Base-by-base conservation (phyloP, 2,888 invertebrate genomes). In the Ophion ventricosus region DNA sequence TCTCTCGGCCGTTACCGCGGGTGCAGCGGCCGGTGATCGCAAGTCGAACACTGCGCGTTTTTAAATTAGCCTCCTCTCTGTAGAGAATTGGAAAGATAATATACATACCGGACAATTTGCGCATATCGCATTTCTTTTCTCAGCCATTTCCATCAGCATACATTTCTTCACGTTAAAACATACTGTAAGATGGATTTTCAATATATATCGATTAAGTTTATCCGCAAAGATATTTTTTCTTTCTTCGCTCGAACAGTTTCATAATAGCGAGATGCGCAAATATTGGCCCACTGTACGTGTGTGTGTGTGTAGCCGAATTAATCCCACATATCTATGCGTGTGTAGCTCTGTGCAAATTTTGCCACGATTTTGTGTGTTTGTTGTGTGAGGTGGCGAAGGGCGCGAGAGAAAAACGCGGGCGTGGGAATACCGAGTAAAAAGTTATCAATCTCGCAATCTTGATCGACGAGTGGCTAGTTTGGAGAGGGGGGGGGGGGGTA, bases 391-490 rank as follows among this genome's bases (percentile, higher is more conserved):
- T 66, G 72, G 79, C 70, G 59, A 43, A 75, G 59, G 43, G 73
- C 43, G 63, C 20, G 43, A 73, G 35, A 67, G 54, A 35, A 66
- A 73, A 49, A 40, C 23, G 35, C 59, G 20, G 20, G 54, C 35
- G 61, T 54, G 57, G 57, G 20, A 40, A 64, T 80, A 79, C 61
- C 43, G 63, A 76, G 14, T 72, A 76, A 66, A 76, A 76, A 80
- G 80, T 76, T 80, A 83, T 83, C 80, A 83, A 73, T 76, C 83
- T 78, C 29, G 66, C 20, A 80, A 80, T 76, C 76, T 83, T 76
- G 61, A 76, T 70, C 1, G 10, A 8, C 2, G 20, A 4, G 57
- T 4, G 0, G 49, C 49, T 49, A 17, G 74, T 61, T 43, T 5
- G 43, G 5, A 49, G 59, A 20, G 49, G 35, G 61, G 43, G 49